Conservation (phyloP, 2,113 vertebrate species). For the Coregonus clupeaformis region DNA sequence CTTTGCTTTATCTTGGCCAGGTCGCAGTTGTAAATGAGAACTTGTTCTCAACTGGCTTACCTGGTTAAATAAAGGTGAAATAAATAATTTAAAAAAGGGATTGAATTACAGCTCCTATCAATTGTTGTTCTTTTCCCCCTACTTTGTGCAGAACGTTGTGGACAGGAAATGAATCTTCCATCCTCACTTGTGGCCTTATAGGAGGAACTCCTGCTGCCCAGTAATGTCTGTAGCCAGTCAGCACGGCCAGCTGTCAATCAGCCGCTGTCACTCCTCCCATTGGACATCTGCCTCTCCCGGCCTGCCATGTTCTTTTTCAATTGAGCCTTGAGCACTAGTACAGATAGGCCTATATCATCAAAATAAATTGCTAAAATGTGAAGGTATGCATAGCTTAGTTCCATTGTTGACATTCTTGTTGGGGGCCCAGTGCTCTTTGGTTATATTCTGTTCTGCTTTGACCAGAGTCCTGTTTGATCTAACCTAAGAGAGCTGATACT, state of each 20-base stretch:
- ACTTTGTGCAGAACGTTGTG: conserved; percentile 54
- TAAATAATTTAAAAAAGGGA: too few relatives aligned
- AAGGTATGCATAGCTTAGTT: conserved; percentile 34
- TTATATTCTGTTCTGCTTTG: too few relatives aligned
- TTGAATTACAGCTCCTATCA: conserved; percentile 52
- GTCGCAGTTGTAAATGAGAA: too few relatives aligned
- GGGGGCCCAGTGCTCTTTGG: too few relatives aligned
- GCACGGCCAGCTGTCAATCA: conserved; percentile 48
- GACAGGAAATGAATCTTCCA: conserved; percentile 70
- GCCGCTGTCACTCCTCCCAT: conserved; percentile 9
- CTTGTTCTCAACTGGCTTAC: too few relatives aligned
- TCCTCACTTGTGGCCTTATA: conserved; percentile 48
- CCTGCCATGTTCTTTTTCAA: background rate
- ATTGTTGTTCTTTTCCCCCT: conserved; percentile 63
- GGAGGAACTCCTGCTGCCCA: conserved; percentile 48
- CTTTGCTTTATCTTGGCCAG: too few relatives aligned
- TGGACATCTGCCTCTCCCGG: conserved; percentile 18
- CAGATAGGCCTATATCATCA: too few relatives aligned
- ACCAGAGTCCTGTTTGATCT: conserved; percentile 14
- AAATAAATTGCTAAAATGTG: too few relatives aligned
- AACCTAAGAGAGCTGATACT: conserved; percentile 35
- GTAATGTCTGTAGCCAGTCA: conserved; percentile 40
- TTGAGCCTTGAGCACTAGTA: too few relatives aligned
- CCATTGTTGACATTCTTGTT: conserved; percentile 11
- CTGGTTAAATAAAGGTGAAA: too few relatives aligned